These are phyloP conservation scores for Chrysochloris asiatica DNA, from an alignment of 2,113 vertebrate species.

Conservation along the genomic window DNA sequence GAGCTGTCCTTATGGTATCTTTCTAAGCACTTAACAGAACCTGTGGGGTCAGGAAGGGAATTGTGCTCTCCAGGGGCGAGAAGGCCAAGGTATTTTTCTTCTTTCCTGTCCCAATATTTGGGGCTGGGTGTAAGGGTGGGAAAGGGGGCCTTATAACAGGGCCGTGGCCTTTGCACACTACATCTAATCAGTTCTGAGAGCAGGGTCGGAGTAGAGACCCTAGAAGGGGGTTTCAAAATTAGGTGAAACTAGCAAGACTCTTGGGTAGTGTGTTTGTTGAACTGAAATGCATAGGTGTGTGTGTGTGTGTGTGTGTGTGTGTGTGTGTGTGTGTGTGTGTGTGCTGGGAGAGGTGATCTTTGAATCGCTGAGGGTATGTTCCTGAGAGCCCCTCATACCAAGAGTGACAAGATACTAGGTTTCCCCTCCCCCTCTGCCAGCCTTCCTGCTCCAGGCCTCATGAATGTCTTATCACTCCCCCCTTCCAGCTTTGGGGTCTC, in stretches of 20 bases:
- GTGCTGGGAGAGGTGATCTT: background rate
- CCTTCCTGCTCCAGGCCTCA: background rate
- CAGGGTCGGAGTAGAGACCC: background rate
- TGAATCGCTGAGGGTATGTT: constrained; percentile 35
- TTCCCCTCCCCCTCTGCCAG: background rate
- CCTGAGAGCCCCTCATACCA: background rate
- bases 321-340: background rate
- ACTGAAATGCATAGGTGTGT: background rate
- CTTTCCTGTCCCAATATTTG: background rate
- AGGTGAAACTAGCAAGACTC: constrained; percentile 1
- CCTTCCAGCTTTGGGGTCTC: background rate
- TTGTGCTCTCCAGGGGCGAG: background rate
- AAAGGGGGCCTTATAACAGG: background rate
- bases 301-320: background rate
- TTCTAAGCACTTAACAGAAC: background rate
- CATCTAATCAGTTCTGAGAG: background rate
- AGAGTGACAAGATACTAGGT: background rate
- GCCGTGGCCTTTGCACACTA: background rate
- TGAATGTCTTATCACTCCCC: constrained; percentile 27
- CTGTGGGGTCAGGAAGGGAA: background rate
- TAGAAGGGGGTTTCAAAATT: background rate
- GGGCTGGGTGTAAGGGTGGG: background rate
- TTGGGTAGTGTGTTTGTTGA: background rate
- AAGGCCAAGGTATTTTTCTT: background rate
- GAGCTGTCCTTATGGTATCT: background rate